Base-by-base conservation (phyloP, 1,140 invertebrate species). In the Caerostris extrusa region DNA sequence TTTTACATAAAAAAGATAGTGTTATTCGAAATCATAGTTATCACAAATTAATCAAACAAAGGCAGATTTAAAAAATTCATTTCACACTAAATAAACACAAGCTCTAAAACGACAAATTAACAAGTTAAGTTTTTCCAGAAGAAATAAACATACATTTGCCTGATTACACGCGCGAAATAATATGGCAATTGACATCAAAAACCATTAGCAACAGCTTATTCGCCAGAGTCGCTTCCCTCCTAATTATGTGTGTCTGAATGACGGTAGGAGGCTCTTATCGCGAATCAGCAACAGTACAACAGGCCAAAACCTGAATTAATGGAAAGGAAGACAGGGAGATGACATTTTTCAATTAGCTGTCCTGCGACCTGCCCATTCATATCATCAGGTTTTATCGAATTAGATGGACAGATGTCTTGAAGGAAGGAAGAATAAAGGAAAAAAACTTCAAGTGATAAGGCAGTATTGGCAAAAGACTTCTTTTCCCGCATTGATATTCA, bases 311-410 rank as follows among this genome's bases (percentile, higher is more conserved):
- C 17, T 55, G n/a, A 69, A 77, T 71, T 90, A 71, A 90, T 90
- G 88, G 88, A 57, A 69, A 17, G n/a, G 64, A 77, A 90, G 61
- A 90, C 88, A 90, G 88, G 55, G 56, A 14, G 56, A 57, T 90
- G 88, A 69, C 88, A 77, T 90, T 90, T 90, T 90, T 90, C 88
- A 90, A 90, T 90, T 90, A 90, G 88, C 88, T 56, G 69, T 14
- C 19, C 61, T 58, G 69, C 61, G 55, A 58, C 64, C 67, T 77
- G 61, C 55, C 88, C 69, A 55, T 55, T 58, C 85, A 12, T 7
- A 34, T 90, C 88, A 90, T n/a, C 64, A 8, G 58, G 17, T 90
- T 53, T 77, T 90, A 90, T 77, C 88, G 53, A 61, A 90, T 71
- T 12, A 50, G 67, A 90, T 14, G 58, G 57, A 12, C 86, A 88